Conservation (phyloP, 2,797 vertebrate genomes). For the Darevskia nairensis region DNA sequence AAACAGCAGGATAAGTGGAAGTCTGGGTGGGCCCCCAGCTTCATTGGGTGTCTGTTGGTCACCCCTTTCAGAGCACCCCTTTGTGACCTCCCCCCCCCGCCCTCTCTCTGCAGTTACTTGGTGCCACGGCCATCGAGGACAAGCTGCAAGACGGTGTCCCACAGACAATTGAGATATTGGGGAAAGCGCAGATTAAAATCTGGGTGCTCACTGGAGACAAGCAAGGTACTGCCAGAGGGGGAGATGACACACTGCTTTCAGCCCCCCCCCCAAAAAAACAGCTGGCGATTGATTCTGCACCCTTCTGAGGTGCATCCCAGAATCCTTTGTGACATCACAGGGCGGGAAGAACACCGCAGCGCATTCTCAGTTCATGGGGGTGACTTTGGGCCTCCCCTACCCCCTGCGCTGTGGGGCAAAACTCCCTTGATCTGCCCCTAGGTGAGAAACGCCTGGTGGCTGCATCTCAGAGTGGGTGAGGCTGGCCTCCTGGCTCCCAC, state of each 20-base stretch:
- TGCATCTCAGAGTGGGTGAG: background rate
- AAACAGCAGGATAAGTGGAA: too few relatives aligned
- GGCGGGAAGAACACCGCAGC: fast-evolving
- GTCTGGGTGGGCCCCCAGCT: too few relatives aligned
- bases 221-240: constrained; percentile 81
- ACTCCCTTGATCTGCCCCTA: background rate
- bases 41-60: too few relatives aligned
- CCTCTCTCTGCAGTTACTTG: constrained; percentile 77
- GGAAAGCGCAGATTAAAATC: constrained; percentile 91
- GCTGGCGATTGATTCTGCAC: background rate
- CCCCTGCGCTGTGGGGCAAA: background rate
- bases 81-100: background rate
- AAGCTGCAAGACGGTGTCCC: constrained; percentile 94
- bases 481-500: too few relatives aligned
- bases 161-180: constrained; percentile 89
- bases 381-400: too few relatives aligned
- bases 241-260: background rate
- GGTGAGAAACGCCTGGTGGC: too few relatives aligned
- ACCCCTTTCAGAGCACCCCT: too few relatives aligned
- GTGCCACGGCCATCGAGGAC: constrained; percentile 81
- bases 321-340: background rate
- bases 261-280: too few relatives aligned
- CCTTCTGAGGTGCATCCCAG: background rate
- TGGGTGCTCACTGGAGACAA: constrained; percentile 97
- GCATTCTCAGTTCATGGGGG: background rate